phyloP scores from a whole-genome alignment of 2,797 vertebrate species.

The Novumbra hubbsi region DNA sequence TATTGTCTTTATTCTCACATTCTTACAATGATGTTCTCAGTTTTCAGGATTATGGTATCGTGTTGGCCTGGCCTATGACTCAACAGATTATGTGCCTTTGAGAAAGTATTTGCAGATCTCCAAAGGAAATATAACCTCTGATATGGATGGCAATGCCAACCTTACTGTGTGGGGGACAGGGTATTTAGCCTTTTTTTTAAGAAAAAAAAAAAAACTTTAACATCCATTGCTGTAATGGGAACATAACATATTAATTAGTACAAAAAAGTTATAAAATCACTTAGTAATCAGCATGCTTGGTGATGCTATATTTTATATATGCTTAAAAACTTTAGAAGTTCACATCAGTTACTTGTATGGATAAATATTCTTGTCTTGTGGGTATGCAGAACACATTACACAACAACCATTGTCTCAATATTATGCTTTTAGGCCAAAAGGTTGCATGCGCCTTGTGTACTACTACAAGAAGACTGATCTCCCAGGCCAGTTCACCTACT shows the following conservation, averaged over 20 bases:
- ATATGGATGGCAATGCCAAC: conserved; percentile 38
- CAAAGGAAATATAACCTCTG: conserved; percentile 30
- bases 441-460: background rate
- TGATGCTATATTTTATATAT: background rate
- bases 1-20: background rate
- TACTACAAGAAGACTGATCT: conserved; percentile 39
- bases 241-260: background rate
- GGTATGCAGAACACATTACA: background rate
- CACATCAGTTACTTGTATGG: background rate
- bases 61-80: conserved; percentile 41
- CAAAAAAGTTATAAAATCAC: background rate
- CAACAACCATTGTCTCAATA: background rate
- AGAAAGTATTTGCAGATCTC: conserved; percentile 21
- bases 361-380: background rate
- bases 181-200: background rate
- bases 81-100: conserved; percentile 15
- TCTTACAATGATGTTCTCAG: background rate
- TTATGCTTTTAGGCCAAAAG: background rate
- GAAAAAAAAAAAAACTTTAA: background rate
- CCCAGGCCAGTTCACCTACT: conserved; percentile 45
- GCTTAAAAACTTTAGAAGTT: background rate
- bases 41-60: conserved; percentile 52
- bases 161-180: conserved; percentile 39
- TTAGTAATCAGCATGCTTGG: background rate
- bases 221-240: conserved; percentile 14